phyloP scores from a whole-genome alignment of 2,797 vertebrate species.

The Amazonetta brasiliensis region DNA sequence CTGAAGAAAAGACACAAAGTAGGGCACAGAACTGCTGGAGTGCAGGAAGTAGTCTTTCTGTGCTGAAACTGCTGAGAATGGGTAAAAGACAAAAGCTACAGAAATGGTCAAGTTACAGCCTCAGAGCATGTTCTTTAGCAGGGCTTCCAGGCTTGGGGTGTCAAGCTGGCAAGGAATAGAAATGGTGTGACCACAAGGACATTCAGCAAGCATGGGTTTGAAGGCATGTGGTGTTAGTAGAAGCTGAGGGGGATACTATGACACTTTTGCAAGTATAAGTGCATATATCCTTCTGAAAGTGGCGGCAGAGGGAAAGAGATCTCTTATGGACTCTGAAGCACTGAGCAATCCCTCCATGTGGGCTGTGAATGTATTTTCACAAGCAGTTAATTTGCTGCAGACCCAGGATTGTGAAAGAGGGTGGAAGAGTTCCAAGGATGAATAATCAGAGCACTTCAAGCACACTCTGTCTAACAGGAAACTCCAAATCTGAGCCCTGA shows the following conservation, averaged over 20 bases:
- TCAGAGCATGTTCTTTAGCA: background rate
- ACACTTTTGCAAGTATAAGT: background rate
- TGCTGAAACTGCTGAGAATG: background rate
- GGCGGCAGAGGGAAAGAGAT: background rate
- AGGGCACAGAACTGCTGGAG: background rate
- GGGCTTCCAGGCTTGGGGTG: background rate
- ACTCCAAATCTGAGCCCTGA: background rate
- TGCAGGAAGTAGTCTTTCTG: background rate
- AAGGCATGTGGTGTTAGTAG: background rate
- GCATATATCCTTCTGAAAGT: background rate
- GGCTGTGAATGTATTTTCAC: background rate
- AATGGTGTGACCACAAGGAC: background rate
- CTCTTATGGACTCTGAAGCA: background rate
- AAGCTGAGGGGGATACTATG: background rate
- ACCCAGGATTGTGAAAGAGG: conserved; percentile 16
- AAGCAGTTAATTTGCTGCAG: background rate
- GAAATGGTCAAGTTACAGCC: background rate
- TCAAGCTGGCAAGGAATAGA: background rate
- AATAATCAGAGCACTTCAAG: conserved; percentile 20
- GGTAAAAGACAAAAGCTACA: background rate
- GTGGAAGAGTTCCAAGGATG: conserved; percentile 14
- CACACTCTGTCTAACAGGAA: background rate
- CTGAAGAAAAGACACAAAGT: background rate
- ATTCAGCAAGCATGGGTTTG: background rate
- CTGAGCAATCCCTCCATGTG: fast-evolving